Percentiles rank a stretch among this genome's conserved stretches.
phyloP scores from a whole-genome alignment of 2,888 invertebrate genomes.

The Hypolimnas misippus region DNA sequence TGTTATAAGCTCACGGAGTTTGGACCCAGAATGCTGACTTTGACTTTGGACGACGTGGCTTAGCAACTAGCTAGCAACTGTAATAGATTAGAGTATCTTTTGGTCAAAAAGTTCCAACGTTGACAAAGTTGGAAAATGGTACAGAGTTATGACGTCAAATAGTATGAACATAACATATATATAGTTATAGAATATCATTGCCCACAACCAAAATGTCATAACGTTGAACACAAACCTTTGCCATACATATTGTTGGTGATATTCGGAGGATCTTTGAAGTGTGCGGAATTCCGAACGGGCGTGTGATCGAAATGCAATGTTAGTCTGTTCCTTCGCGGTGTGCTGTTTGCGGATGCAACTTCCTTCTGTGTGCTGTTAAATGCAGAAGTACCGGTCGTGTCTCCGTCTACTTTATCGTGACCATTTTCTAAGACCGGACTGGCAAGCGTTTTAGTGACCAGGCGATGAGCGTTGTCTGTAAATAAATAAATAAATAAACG shows the following conservation, averaged over 20 bases:
- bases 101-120: too few species aligned
- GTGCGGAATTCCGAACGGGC: constrained; percentile 87
- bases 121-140: too few species aligned
- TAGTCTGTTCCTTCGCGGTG: constrained; percentile 86
- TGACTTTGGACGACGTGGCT: too few species aligned
- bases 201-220: neutral
- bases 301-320: constrained; percentile 90
- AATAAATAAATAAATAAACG: too few species aligned
- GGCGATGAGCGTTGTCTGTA: constrained; percentile 91
- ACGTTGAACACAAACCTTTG: constrained; percentile 64
- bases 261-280: constrained; percentile 88
- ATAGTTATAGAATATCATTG: too few species aligned
- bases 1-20: too few species aligned
- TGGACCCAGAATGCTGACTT: too few species aligned
- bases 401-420: constrained; percentile 67
- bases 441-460: constrained; percentile 66
- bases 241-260: constrained; percentile 62
- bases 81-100: too few species aligned
- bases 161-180: too few species aligned
- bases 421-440: constrained; percentile 70
- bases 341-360: constrained; percentile 68
- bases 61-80: too few species aligned
- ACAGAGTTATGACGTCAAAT: too few species aligned
- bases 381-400: constrained; percentile 51
- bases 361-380: constrained; percentile 56